Evolutionary conservation across 2,797 vertebrate species (phyloP).

Genomic region (Onychomys leucogaster): DNA sequence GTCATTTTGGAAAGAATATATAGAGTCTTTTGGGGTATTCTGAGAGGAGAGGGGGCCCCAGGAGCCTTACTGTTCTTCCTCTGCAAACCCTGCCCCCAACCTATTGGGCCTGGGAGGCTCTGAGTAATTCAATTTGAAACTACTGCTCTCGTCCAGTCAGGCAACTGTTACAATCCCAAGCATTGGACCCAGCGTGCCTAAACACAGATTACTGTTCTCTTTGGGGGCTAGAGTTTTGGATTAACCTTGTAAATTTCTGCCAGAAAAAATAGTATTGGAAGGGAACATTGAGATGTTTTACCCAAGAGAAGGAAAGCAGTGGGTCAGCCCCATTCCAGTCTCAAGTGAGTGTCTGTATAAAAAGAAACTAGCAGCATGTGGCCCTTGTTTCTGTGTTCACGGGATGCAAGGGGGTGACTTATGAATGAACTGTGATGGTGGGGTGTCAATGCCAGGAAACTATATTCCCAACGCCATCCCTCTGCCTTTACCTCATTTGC

Average conservation of each 20-base stretch:
- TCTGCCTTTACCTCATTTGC: not conserved
- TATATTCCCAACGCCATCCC: not conserved
- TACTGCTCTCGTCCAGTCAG: not conserved
- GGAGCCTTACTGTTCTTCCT: not conserved
- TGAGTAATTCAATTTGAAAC: not conserved
- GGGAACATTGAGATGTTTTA: not conserved
- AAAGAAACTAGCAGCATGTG: not conserved
- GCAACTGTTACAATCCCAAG: not conserved
- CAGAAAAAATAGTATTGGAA: not conserved
- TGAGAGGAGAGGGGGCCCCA: not conserved
- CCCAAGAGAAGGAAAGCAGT: not conserved
- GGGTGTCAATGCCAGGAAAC: not conserved
- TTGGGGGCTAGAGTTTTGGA: not conserved
- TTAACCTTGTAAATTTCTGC: slow-evolving; percentile 29
- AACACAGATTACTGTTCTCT: not conserved
- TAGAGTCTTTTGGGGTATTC: not conserved
- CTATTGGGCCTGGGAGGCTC: not conserved
- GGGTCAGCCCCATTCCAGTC: not conserved
- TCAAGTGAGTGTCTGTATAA: not conserved
- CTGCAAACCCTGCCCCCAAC: no score
- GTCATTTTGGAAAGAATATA: not conserved
- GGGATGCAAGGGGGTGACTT: not conserved
- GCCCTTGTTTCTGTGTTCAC: not conserved
- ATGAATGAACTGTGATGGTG: not conserved
- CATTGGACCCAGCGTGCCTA: not conserved